Evolutionary conservation across 2,113 vertebrate genomes (phyloP), one percentile per base, ranked within the genome.

Genomic region (Mobula hypostoma): DNA sequence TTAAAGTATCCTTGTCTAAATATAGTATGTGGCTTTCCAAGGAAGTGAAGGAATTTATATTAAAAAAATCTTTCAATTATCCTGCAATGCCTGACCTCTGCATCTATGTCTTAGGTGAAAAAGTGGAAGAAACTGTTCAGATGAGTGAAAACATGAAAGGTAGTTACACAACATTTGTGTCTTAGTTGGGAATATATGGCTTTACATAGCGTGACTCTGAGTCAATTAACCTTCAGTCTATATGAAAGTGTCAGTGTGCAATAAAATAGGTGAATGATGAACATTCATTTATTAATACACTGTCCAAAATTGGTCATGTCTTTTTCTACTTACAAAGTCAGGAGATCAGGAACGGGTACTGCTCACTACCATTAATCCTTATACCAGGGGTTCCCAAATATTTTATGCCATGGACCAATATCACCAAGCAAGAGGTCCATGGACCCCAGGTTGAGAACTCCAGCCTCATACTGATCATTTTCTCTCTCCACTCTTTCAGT

Each of bases 201-300:
- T 93, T 93, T 93, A 74, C 74, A 8, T 36, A 74, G 74, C 12
- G 74, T 74, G 91, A 74, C 21, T 92, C 36, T 5, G 36, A 93
- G 11, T 70, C 29, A 93, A 93, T 93, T 93, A 93, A 91, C 63
- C 63, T 91, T 36, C 15, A n/a, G 36, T 76, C 74, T 93, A 93
- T 56, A 40, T 70, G 56, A 15, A 56, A 74, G 72, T 40, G 70
- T 92, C 61, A 72, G 21, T 36, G 61, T 19, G 66, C 61, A 70
- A 12, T 40, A 72, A 11, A 5, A 15, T 48, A 21, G 68, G 90
- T 48, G 36, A 72, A 36, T 11, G 32, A 36, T 17, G 21, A 72
- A 36, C 32, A 48, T 2, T 27, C 9, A 48, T 48, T 92, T 7
- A n/a, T 70, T 3, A 8, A 74, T 5, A 74, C 27, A 40, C n/a